Evolutionary conservation across 2,113 vertebrate species (phyloP), one percentile per base, ranked within the genome.

Genomic region (Sinosuthora webbiana): DNA sequence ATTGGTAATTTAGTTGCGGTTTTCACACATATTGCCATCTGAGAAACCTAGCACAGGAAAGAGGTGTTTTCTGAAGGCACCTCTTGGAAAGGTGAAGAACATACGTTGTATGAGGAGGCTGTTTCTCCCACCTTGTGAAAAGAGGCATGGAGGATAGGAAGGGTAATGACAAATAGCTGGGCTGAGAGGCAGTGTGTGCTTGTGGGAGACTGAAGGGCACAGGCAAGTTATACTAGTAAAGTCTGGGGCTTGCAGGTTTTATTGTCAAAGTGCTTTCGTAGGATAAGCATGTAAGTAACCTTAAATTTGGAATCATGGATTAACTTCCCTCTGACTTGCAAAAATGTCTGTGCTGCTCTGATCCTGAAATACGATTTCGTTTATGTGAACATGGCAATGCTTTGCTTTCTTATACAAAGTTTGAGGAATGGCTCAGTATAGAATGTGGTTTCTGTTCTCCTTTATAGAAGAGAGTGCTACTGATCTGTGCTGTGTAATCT

Each of bases 401-500:
- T 69, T 90, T 59, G 18, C 45, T 60, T 89, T 84, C 37, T 76
- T 73, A 31, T 3, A 17, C 10, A 28, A 24, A 71, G 19, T 67
- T 91, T 82, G 62, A 70, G 37, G 53, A 92, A 80, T 63, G 67
- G 22, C 41, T 64, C 74, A 42, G 45, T 59, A 39, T 13, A 62
- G 23, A 86, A 56, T 27, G 19, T 63, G 18, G 13, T 79, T 93
- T 94, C 81, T 94, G 11, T 91, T 92, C 9, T 82, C 15, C 23
- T 87, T 62, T 93, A 30, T 49, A 99, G 99, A 99, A 96, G 99
- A 99, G 85, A 98, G 87, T 3, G 98, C 98, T 13, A 98, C 98
- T 35, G 99, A 99, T 92, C 95, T 99, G 82, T 99, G 98, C 97
- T 99, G 98, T 93, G 95, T 99, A 19, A 90, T 99, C 39, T 98